Evolutionary conservation across 37 sponge, comb jelly and placozoan species (phyloP).

Genomic region (Agelas oroides): DNA sequence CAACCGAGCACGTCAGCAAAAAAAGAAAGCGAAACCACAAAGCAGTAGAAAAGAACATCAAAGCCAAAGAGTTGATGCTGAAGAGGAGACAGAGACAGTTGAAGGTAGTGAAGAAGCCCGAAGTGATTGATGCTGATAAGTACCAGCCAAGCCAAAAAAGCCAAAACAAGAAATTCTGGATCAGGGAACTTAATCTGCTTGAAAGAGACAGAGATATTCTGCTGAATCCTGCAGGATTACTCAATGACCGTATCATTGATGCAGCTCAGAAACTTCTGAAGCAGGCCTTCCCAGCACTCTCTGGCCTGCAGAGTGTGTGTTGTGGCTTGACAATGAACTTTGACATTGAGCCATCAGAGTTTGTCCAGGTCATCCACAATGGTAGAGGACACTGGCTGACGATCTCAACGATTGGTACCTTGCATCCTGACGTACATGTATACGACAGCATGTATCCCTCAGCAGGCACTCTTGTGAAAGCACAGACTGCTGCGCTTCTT

Average conservation of each 20-base stretch:
- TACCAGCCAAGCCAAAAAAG: no score
- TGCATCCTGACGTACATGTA: constrained; percentile 17
- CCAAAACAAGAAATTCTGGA: no score
- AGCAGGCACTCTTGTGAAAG: neutral
- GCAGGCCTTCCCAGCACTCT: neutral
- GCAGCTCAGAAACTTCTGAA: constrained; percentile 37
- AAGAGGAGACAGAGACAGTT: no score
- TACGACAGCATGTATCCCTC: constrained; percentile 24
- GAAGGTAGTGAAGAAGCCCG: no score
- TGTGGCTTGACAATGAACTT: constrained; percentile 36
- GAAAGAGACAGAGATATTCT: neutral
- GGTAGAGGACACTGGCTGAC: constrained; percentile 36
- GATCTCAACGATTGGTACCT: constrained; percentile 33
- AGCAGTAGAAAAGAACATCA: no score
- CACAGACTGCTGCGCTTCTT: neutral
- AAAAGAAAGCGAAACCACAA: no score
- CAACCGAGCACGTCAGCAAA: no score
- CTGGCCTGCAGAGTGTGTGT: constrained; percentile 39
- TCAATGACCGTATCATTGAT: constrained; percentile 29
- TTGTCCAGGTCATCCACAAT: constrained; percentile 41
- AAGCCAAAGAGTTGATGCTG: no score
- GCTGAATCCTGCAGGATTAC: constrained; percentile 16
- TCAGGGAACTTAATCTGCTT: no score
- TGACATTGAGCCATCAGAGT: constrained; percentile 20
- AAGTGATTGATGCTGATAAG: no score